Evolutionary conservation across 2,888 invertebrate species (phyloP), one percentile per base, ranked within the genome.

Genomic region (Pogonocherus hispidulus): DNA sequence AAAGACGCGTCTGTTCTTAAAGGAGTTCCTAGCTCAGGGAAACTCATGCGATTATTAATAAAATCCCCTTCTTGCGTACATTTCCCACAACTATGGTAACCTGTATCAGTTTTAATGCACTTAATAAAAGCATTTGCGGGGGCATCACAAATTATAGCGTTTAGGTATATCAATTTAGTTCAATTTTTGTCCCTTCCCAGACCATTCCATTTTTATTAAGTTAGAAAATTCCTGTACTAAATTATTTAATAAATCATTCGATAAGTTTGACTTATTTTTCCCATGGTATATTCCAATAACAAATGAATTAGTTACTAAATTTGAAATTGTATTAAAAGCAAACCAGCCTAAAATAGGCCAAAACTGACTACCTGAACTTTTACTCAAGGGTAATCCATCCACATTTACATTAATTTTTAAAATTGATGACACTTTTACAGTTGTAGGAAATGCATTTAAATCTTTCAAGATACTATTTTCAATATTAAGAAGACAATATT

Each of bases 21-120:
- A 18, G 64, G 44, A 32, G 66, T 63, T 67, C 69, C 49, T 16
- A 65, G 37, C 19, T 76, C 65, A 18, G 57, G 47, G 54, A 66
- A 71, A 32, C 52, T 59, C 23, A 71, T 55, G 32, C 64, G 32
- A 49, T 64, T 35, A 16, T 52, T 20, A 18, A 69, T 37, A 23
- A 20, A 75, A 37, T 70, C 66, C 23, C 75, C 73, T 69, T 76
- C 70, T 60, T 75, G 71, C n/a, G 70, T 68, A 64, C 76, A 79
- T 71, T 76, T 77, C 1, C 56, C 46, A 57, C 79, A 78, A 11
- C 74, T 70, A 63, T 70, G 75, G 65, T 77, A 79, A n/a, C 76
- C 76, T 22, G 71, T 71, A 56, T 78, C 77, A 18, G 55, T 19
- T 72, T 77, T 54, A 57, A 66, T 49, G 66, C 49, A 49, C 49